Base-by-base conservation (phyloP, 1,140 invertebrate species). In the Platyscapa corneri region DNA sequence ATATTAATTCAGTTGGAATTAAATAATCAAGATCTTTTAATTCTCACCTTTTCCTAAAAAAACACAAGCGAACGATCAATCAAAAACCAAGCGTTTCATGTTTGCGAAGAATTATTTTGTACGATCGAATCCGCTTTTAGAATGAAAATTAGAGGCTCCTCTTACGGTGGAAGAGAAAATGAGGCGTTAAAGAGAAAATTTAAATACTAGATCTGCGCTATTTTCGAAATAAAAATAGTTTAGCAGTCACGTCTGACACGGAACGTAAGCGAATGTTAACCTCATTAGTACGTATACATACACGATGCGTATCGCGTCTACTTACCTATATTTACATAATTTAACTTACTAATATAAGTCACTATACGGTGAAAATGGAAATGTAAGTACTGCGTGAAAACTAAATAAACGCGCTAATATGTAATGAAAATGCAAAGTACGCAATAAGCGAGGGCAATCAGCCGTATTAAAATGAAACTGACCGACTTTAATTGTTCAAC, bases 341-440 rank as follows among this genome's bases (percentile, higher is more conserved):
- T 18, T 53, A 53, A 53, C 18, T 53, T 53, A 53, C 49, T 53
- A 53, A 53, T 53, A 53, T 53, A 53, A 53, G 49, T 53, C 49
- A 53, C 49, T 53, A 16, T 2, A 53, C 18, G 18, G 49, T 20
- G 49, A 53, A 53, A 53, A 53, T 53, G 49, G 49, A 53, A 53
- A 53, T 53, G 8, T 53, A 53, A 53, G 49, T 53, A 53, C 49
- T 12, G 30, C 32, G 32, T 67, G 30, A 32, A 67, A 67, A 67
- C 3, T 18, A 32, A 32, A 32, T 30, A 67, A 67, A 67, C 64
- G 12, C 30, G 30, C 0, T 32, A 16, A n/a, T n/a, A n/a, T 30
- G 64, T 32, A 67, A 67, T 67, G 64, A 67, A 67, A 67, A 67
- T 34, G 64, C 64, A 32, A 67, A 67, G n/a, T 67, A 67, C 12